A percentile compares a stretch with the other conserved stretches of the same genome.
Evolutionary conservation across 2,888 invertebrate genomes (phyloP).

Genomic region (Lepidocyrtinus sp.): DNA sequence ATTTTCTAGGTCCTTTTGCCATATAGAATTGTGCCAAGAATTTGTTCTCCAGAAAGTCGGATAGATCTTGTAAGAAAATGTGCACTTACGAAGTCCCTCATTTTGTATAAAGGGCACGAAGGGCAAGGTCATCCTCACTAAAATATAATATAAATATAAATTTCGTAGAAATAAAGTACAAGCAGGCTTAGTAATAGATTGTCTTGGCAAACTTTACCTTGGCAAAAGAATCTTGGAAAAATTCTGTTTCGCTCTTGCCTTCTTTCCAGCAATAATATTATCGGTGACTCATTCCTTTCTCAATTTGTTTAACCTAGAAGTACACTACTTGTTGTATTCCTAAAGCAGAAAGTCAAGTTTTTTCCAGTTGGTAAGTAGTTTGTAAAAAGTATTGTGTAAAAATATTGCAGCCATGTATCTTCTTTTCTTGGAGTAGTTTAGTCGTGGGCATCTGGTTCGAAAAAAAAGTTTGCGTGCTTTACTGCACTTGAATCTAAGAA

Average conservation of each 20-base stretch:
- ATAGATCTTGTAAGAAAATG: too few species aligned
- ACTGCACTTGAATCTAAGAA: background rate
- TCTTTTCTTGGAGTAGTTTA: conserved; percentile 1
- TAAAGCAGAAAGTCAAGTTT: conserved; percentile 22
- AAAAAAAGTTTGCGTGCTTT: conserved; percentile 16
- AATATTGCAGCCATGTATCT: background rate
- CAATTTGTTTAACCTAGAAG: background rate
- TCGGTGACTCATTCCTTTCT: conserved; percentile 38
- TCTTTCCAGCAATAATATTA: background rate
- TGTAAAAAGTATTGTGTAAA: conserved; percentile 18
- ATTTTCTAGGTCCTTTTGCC: background rate
- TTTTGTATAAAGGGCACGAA: too few species aligned
- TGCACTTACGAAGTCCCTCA: too few species aligned
- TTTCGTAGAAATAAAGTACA: too few species aligned
- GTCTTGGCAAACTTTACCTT: too few species aligned
- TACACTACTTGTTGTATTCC: background rate
- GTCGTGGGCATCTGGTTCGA: too few species aligned
- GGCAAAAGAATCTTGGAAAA: too few species aligned
- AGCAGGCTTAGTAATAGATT: too few species aligned
- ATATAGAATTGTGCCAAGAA: conserved; percentile 9
- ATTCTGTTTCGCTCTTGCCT: too few species aligned
- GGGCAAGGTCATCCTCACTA: too few species aligned
- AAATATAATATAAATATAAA: too few species aligned
- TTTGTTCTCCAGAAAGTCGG: too few species aligned
- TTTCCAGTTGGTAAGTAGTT: background rate